Evolutionary conservation across 2,113 vertebrate genomes (phyloP).

Genomic region (Peromyscus californicus): DNA sequence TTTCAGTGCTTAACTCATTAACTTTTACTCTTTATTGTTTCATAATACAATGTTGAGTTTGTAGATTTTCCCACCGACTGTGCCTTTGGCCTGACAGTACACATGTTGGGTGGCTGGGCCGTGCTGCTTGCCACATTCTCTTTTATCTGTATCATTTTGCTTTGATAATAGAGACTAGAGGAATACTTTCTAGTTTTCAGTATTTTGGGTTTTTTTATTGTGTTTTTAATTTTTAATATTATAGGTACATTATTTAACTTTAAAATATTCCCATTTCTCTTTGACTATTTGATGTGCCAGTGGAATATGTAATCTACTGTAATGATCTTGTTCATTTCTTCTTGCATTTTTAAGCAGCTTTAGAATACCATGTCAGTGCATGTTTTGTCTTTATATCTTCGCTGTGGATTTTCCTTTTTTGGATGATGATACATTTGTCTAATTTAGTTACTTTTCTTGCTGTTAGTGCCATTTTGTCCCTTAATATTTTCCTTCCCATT

Average conservation of each 20-base stretch:
- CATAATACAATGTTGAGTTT: neutral
- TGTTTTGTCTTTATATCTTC: neutral
- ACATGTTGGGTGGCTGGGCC: neutral
- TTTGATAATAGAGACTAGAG: neutral
- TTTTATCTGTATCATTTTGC: neutral
- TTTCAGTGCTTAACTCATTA: neutral
- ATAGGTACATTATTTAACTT: neutral
- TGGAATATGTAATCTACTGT: neutral
- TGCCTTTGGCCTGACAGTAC: neutral
- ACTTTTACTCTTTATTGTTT: neutral
- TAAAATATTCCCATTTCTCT: neutral
- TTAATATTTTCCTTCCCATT: neutral
- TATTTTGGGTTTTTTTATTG: neutral
- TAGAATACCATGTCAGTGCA: neutral
- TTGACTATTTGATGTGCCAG: neutral
- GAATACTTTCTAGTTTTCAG: neutral
- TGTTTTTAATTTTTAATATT: neutral
- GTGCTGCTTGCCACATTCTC: neutral
- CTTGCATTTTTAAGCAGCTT: slow-evolving; percentile 15
- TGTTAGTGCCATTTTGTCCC: neutral
- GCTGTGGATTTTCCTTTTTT: neutral
- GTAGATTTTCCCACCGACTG: neutral
- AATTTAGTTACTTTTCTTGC: neutral
- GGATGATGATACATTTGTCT: neutral
- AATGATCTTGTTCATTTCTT: neutral